A percentile compares a stretch with the other conserved stretches of the same genome.
These are phyloP conservation scores for Drosophila paramelanica DNA, from an alignment of 2,888 invertebrate genomes.

Conservation along the genomic window DNA sequence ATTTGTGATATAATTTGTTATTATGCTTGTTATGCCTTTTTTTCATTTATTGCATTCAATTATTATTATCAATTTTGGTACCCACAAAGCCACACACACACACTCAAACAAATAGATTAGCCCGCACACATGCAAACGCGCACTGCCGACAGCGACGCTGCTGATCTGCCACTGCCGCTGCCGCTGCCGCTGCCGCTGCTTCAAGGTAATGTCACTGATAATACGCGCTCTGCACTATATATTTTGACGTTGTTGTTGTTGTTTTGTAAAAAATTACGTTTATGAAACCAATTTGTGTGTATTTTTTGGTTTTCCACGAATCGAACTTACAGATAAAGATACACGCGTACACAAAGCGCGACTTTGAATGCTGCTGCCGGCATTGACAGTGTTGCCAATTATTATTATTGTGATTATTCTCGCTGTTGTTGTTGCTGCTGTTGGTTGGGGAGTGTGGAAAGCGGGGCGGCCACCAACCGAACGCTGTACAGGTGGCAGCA, in stretches of 20 bases:
- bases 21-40: constrained; percentile 34
- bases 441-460: background rate
- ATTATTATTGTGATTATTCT: constrained; percentile 30
- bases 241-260: constrained; percentile 16
- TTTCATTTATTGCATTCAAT: constrained; percentile 70
- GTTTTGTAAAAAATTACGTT: constrained; percentile 47
- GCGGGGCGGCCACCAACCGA: constrained; percentile 18
- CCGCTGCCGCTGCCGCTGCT: constrained; percentile 27
- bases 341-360: constrained; percentile 44
- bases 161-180: background rate
- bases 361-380: constrained; percentile 58
- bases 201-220: constrained; percentile 75
- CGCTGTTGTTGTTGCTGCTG: constrained; percentile 14
- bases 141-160: constrained; percentile 16
- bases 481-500: constrained; percentile 60
- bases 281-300: constrained; percentile 38
- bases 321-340: constrained; percentile 41
- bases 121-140: constrained; percentile 15
- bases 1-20: constrained; percentile 59
- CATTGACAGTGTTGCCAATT: constrained; percentile 61
- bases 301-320: constrained; percentile 40
- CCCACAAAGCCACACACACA: constrained; percentile 47
- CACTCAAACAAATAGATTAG: no score
- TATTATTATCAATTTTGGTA: constrained; percentile 45
- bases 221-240: constrained; percentile 44